These are phyloP conservation scores for Gymnoscelis rufifasciata DNA, from an alignment of 2,888 invertebrate genomes.

Conservation along the genomic window DNA sequence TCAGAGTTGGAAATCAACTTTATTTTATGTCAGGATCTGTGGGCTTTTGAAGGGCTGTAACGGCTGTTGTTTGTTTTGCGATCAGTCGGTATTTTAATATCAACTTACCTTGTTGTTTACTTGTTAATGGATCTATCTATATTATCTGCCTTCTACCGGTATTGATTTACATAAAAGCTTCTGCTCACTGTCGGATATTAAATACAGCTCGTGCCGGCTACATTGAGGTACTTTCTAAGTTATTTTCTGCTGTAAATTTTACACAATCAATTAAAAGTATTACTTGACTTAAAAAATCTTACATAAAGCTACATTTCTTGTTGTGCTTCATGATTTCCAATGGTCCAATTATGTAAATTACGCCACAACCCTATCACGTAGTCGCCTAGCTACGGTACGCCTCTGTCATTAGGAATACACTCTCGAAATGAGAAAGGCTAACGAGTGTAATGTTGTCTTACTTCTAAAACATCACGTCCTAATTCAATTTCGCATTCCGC, in stretches of 20 bases:
- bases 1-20: slow-evolving; percentile 29
- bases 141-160: not conserved
- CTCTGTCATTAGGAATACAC: slow-evolving; percentile 25
- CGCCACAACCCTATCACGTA: slow-evolving; percentile 18
- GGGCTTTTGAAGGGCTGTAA: slow-evolving; percentile 22
- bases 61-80: slow-evolving; percentile 27
- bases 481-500: slow-evolving; percentile 30
- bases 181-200: too few relatives aligned
- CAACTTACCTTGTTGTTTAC: slow-evolving; percentile 15
- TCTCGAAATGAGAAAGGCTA: slow-evolving; percentile 28
- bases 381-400: slow-evolving; percentile 10
- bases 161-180: too few relatives aligned
- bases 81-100: slow-evolving; percentile 26
- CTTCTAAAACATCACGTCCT: slow-evolving; percentile 34
- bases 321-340: slow-evolving; percentile 1
- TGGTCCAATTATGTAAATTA: slow-evolving; percentile 17
- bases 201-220: too few relatives aligned
- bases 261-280: too few relatives aligned
- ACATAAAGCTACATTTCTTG: too few relatives aligned
- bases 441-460: slow-evolving; percentile 29
- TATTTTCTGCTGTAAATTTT: too few relatives aligned
- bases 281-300: too few relatives aligned
- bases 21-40: slow-evolving; percentile 21
- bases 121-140: not conserved
- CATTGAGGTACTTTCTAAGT: too few relatives aligned